Percentiles rank a stretch among this genome's conserved stretches.
Conservation (phyloP, 2,797 vertebrate species). For the Acropternis orthonyx region DNA sequence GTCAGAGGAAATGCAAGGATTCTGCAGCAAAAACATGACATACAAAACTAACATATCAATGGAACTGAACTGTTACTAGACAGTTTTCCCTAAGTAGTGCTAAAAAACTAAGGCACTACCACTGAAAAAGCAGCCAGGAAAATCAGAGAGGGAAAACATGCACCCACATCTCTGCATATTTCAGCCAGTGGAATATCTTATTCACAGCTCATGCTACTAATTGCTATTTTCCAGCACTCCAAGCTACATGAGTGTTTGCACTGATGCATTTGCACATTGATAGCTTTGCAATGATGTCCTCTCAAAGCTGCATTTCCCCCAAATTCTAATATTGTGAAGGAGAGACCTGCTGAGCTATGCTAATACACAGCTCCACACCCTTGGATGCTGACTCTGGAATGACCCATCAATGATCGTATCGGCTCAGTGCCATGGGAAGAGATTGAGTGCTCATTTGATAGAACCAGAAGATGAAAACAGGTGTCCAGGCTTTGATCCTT, state of each 20-base stretch:
- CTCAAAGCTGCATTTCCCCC: background rate
- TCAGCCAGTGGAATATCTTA: background rate
- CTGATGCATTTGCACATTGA: background rate
- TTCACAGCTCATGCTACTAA: background rate
- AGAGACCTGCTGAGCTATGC: background rate
- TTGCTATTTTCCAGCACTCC: constrained; percentile 16
- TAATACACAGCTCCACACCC: background rate
- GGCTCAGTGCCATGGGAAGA: background rate
- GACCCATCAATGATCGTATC: background rate
- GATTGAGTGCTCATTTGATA: background rate
- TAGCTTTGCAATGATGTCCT: background rate
- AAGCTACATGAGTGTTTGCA: background rate
- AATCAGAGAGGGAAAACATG: background rate
- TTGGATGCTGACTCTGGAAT: background rate
- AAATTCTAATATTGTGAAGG: background rate
- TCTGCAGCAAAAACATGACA: background rate
- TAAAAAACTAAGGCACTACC: background rate
- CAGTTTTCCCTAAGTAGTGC: background rate
- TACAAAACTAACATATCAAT: background rate
- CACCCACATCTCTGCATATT: background rate
- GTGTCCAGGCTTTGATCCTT: constrained; percentile 1
- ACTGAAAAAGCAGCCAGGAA: background rate
- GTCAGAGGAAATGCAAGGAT: background rate
- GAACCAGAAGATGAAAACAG: constrained; percentile 5
- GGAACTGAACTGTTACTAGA: background rate